A percentile compares a stretch with the other conserved stretches of the same genome.
These are phyloP conservation scores for Eupithecia subfuscata DNA, from an alignment of 2,888 invertebrate species.

Conservation along the genomic window DNA sequence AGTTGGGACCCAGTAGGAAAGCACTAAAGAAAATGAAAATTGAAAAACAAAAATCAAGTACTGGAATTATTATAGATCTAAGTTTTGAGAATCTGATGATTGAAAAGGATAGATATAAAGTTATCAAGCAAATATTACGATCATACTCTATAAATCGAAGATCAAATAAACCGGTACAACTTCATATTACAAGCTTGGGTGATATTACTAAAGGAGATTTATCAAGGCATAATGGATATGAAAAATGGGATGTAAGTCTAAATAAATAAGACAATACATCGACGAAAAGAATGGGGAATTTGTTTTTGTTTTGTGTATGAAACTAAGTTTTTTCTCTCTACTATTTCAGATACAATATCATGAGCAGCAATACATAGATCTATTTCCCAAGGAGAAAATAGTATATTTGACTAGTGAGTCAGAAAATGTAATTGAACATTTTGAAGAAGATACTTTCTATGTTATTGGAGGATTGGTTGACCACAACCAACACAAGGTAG, in stretches of 20 bases:
- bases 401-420: conserved; percentile 98
- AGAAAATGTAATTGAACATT: conserved; percentile 89
- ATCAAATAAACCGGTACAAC: conserved; percentile 90
- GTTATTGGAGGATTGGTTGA: conserved; percentile 99
- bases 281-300: not conserved
- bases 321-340: not conserved
- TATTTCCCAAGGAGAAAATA: conserved; percentile 90
- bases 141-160: conserved; percentile 96
- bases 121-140: conserved; percentile 94
- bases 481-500: conserved; percentile 96
- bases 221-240: conserved; percentile 92
- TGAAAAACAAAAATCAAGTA: conserved; percentile 87
- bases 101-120: conserved; percentile 93
- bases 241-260: conserved; percentile 94
- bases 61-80: conserved; percentile 92
- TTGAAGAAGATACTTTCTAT: conserved; percentile 92
- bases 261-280: not conserved
- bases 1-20: conserved; percentile 91
- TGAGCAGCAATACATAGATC: conserved; percentile 85
- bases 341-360: conserved; percentile 87
- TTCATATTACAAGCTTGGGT: conserved; percentile 91
- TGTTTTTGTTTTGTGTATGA: not conserved
- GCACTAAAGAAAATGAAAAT: conserved; percentile 89
- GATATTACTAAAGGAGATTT: conserved; percentile 90
- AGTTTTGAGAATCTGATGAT: conserved; percentile 96